Evolutionary conservation across 2,113 vertebrate species (phyloP), one percentile per base, ranked within the genome.

Genomic region (Strigops habroptila): DNA sequence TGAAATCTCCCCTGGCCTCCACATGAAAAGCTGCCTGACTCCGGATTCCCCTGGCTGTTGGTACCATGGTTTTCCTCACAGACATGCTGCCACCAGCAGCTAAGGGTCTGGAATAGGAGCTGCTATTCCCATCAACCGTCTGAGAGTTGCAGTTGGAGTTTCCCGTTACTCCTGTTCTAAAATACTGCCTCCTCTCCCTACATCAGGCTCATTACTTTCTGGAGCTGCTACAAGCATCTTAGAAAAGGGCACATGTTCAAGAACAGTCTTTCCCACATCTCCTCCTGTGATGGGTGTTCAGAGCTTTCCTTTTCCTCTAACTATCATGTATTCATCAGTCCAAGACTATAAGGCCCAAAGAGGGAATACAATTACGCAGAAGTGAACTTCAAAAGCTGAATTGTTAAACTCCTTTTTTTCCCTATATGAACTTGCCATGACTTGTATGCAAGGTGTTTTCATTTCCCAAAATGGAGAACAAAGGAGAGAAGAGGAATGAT

Each of bases 301-400:
- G 73, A 59, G 46, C 18, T 73, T 82, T 91, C 37, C 19, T 80
- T 90, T 77, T 59, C n/a, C 22, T 81, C 51, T 31, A 82, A 14
- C 27, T 84, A 15, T 57, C 84, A 41, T 17, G 15, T 31, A 68
- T 64, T 83, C 69, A 37, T 52, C 28, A 27, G 39, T 30, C 17
- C 35, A 59, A 68, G 27, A 60, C 44, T 57, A 7, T n/a, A 84
- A 64, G 18, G 12, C 33, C n/a, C 60, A 88, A 64, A 60, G 30
- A 93, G 35, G 71, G 33, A 95, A 79, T 60, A 55, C 37, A 53
- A 10, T 84, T 83, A 83, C 43, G 52, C 14, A 44, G 25, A 91
- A 82, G 11, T 64, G 25, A 94, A 94, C 62, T 93, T 86, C 64
- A 79, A 93, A 93, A 92, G 68, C 39, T 86, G 39, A 90, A 77